These are phyloP conservation scores for Capricornis sumatraensis DNA, from an alignment of 2,113 vertebrate genomes.

Conservation along the genomic window DNA sequence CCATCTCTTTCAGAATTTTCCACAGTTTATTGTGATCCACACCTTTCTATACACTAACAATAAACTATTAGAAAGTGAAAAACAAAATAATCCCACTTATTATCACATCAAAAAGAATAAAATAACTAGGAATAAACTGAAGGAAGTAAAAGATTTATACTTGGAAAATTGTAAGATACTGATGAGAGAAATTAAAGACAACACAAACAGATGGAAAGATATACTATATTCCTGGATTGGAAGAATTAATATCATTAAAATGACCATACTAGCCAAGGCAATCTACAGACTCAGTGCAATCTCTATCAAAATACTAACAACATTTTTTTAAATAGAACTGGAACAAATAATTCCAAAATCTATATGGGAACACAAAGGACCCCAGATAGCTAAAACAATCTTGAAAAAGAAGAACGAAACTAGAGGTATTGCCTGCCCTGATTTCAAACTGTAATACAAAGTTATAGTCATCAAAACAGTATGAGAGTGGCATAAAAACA, in stretches of 20 bases:
- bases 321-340: neutral
- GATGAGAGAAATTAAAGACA: neutral
- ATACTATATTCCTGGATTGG: neutral
- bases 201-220: neutral
- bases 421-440: neutral
- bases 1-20: no score
- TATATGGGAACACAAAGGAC: neutral
- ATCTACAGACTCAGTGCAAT: neutral
- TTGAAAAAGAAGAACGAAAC: neutral
- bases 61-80: neutral
- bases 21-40: no score
- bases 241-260: neutral
- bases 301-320: neutral
- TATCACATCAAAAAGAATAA: neutral
- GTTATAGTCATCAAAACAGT: neutral
- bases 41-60: neutral
- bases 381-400: neutral
- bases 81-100: neutral
- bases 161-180: neutral
- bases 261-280: neutral
- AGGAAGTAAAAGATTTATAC: neutral
- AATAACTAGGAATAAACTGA: neutral
- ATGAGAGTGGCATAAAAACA: neutral
- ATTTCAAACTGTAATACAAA: neutral
- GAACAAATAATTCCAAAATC: neutral